A percentile compares a stretch with the other conserved stretches of the same genome.
phyloP scores from a whole-genome alignment of 2,888 invertebrate species.

The Merodon equestris region DNA sequence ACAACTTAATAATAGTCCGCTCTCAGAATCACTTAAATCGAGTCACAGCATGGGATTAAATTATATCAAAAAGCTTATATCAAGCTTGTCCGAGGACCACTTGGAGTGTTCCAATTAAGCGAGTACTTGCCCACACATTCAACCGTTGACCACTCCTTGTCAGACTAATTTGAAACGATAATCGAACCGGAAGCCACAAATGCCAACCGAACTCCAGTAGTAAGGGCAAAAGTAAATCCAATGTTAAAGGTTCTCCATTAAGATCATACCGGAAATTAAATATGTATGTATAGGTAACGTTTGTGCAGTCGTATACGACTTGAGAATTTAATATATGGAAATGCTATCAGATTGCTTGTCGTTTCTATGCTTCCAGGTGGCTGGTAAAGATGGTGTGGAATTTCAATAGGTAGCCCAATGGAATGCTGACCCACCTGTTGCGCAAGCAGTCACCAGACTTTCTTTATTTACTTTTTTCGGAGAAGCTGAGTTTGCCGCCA shows the following conservation, averaged over 20 bases:
- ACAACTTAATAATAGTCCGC: too few species aligned
- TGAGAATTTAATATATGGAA: slow-evolving; percentile 55
- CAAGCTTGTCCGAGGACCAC: too few species aligned
- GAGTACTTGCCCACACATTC: too few species aligned
- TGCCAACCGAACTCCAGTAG: too few species aligned
- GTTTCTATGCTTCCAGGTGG: slow-evolving; percentile 22
- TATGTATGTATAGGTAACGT: slow-evolving; percentile 13
- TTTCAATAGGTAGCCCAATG: slow-evolving; percentile 37
- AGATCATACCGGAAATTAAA: slow-evolving; percentile 43
- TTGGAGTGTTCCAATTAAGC: too few species aligned
- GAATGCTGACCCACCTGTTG: slow-evolving; percentile 52
- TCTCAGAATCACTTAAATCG: too few species aligned
- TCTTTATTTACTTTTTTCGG: slow-evolving; percentile 11
- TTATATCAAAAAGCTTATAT: too few species aligned
- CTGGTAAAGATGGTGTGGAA: slow-evolving; percentile 33
- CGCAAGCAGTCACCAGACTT: slow-evolving; percentile 20
- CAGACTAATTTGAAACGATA: too few species aligned
- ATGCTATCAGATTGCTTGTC: slow-evolving; percentile 51
- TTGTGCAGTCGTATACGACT: slow-evolving; percentile 33
- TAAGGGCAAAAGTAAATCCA: slow-evolving; percentile 10
- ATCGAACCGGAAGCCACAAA: too few species aligned
- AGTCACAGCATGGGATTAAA: too few species aligned
- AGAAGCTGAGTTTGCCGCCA: slow-evolving; percentile 32
- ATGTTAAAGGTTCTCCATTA: slow-evolving; percentile 33
- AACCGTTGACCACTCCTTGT: too few species aligned